A percentile compares a stretch with the other conserved stretches of the same genome.
These are phyloP conservation scores for Garrulus glandarius DNA, from an alignment of 2,797 vertebrate species.

Conservation along the genomic window DNA sequence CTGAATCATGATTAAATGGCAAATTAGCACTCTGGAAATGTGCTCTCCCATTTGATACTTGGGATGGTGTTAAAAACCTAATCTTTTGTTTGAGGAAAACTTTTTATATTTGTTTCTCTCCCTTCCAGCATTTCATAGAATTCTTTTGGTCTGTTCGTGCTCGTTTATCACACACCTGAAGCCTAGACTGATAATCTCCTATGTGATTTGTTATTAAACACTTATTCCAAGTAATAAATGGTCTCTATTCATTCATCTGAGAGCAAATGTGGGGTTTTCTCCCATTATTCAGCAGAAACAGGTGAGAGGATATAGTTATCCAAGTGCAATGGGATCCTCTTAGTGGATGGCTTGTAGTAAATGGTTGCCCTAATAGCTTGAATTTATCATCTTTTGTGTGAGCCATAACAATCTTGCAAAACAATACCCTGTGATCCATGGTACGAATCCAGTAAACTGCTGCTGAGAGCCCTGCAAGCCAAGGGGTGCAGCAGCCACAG, in stretches of 20 bases:
- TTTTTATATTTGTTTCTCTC: not conserved
- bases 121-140: not conserved
- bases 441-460: not conserved
- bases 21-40: not conserved
- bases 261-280: fast-evolving
- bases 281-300: not conserved
- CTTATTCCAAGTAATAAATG: not conserved
- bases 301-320: not conserved
- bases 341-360: not conserved
- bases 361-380: not conserved
- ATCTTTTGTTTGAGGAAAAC: not conserved
- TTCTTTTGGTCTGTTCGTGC: not conserved
- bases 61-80: not conserved
- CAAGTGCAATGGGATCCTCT: not conserved
- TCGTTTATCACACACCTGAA: not conserved
- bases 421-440: not conserved
- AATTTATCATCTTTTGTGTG: not conserved
- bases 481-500: not conserved
- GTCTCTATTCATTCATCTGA: not conserved
- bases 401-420: not conserved
- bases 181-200: not conserved
- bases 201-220: not conserved
- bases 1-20: not conserved
- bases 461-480: not conserved
- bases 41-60: not conserved